A percentile compares a stretch with the other conserved stretches of the same genome.
These are phyloP conservation scores for Oscarella lobularis DNA, from an alignment of 37 sponge, comb jelly and placozoan species.

Conservation along the genomic window DNA sequence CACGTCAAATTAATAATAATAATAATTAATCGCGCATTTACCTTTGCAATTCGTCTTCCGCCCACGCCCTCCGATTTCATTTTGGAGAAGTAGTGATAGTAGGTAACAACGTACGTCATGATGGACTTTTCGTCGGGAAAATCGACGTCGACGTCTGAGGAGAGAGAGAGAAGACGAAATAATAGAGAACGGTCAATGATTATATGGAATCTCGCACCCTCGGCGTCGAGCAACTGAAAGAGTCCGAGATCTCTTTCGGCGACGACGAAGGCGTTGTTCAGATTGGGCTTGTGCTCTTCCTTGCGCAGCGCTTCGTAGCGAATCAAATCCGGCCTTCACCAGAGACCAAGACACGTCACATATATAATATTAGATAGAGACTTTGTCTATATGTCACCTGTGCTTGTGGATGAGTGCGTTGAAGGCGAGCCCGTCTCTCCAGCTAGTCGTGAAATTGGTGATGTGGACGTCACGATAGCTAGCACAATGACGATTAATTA, in stretches of 20 bases:
- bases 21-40: conserved; percentile 3
- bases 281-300: conserved; percentile 48
- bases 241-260: conserved; percentile 83
- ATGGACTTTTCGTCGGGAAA: conserved; percentile 93
- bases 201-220: conserved; percentile 33
- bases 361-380: neutral
- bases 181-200: neutral
- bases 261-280: conserved; percentile 87
- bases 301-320: conserved; percentile 41
- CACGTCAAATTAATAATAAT: neutral
- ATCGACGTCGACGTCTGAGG: conserved; percentile 57
- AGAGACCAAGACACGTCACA: neutral
- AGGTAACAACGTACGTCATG: conserved; percentile 93
- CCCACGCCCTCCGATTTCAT: conserved; percentile 85
- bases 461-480: conserved; percentile 86
- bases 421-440: conserved; percentile 93
- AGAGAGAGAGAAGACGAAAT: neutral
- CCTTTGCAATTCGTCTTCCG: conserved; percentile 76
- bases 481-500: neutral
- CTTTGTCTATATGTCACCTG: conserved; percentile 34
- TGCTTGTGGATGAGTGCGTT: conserved; percentile 96
- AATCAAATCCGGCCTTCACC: conserved; percentile 81
- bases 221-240: conserved; percentile 79
- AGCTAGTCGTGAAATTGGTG: conserved; percentile 79
- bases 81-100: conserved; percentile 95